Percentiles rank a stretch among this genome's conserved stretches.
Evolutionary conservation across 2,113 vertebrate species (phyloP).

Genomic region (Sander vitreus): DNA sequence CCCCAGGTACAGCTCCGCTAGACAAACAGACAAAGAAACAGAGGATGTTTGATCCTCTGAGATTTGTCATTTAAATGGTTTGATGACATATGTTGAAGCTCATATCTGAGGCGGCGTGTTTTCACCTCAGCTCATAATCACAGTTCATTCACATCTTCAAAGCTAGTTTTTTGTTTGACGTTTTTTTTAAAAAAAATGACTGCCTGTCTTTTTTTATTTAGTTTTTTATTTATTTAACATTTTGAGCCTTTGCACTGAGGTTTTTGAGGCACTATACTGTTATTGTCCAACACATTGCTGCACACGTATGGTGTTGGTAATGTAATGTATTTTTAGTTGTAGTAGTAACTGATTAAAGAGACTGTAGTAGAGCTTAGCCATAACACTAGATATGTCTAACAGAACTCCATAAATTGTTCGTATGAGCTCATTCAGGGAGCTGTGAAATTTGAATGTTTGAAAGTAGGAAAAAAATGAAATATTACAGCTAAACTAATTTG

Average conservation of each 20-base stretch:
- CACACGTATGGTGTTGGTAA: background rate
- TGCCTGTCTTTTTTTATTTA: conserved; percentile 12
- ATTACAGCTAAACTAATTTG: too few relatives aligned
- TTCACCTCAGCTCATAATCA: conserved; percentile 27
- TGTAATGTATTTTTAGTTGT: background rate
- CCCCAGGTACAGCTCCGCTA: background rate
- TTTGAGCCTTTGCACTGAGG: conserved; percentile 4
- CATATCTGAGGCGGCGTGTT: background rate
- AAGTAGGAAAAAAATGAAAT: too few relatives aligned
- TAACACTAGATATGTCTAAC: background rate
- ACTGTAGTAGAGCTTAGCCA: background rate
- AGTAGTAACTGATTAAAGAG: conserved; percentile 16
- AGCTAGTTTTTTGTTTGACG: background rate
- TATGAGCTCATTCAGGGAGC: conserved; percentile 21
- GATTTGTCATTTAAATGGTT: conserved; percentile 45
- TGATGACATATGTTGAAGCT: conserved; percentile 8
- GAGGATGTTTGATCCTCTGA: conserved; percentile 18
- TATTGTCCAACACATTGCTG: conserved; percentile 4
- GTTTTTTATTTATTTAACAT: too few relatives aligned
- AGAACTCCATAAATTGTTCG: background rate
- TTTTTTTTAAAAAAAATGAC: background rate
- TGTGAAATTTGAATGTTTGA: background rate
- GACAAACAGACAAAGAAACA: conserved; percentile 17
- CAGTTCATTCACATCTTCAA: conserved; percentile 17
- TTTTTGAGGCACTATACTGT: background rate